Base-by-base conservation (phyloP, 2,113 vertebrate species). In the Colius striatus region DNA sequence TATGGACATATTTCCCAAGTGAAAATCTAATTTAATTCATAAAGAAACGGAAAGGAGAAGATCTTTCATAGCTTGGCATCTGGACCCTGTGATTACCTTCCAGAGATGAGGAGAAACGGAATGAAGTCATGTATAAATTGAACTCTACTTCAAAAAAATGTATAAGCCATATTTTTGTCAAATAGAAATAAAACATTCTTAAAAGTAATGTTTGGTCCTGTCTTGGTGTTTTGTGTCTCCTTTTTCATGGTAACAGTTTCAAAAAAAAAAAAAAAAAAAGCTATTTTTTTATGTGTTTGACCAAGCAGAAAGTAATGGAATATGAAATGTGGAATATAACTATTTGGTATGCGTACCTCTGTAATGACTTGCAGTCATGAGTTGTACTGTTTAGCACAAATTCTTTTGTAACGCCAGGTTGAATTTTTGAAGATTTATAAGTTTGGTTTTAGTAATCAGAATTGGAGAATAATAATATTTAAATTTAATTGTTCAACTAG, bases 11-110 rank as follows among this genome's bases (percentile, higher is more conserved):
- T 97, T 96, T 96, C 93, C 96, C 95, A 93, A 94, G 92, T 92
- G 60, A 95, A 96, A 96, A 96, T 96, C 92, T 96, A 96, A 97
- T 97, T 97, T 96, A 94, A 96, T 93, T 96, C 95, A 94, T 79
- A 96, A 84, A 77, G 87, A 92, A 92, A 94, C 87, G 77, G 87
- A 97, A 96, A 96, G 76, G 65, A 94, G 93, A 91, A 94, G 89
- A 90, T 96, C 83, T 96, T 97, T 96, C 92, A 93, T 81, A 90
- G 95, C 92, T 90, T 94, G 90, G 79, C 94, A 95, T 94, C 95
- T 97, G 96, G 95, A 81, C 79, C 79, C 68, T 94, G 92, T 96
- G 95, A 97, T 97, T 97, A 94, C 95, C 79, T 94, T 96, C 96
- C 85, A 86, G 90, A 94, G 72, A 88, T 0, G 90, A 96, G 85